Conservation (phyloP, 1,140 invertebrate genomes). For the Hylaeus volcanicus region DNA sequence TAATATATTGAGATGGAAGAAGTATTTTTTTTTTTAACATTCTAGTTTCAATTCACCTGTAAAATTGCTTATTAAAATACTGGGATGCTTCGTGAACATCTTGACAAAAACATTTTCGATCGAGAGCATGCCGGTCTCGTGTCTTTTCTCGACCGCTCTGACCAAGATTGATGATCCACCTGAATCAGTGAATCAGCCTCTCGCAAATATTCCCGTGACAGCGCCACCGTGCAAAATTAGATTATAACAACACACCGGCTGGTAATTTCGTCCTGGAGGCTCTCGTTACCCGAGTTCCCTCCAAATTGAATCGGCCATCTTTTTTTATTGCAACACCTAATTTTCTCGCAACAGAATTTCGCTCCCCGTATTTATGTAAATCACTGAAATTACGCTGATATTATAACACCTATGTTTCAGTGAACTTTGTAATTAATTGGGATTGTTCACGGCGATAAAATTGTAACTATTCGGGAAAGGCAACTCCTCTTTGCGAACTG, state of each 20-base stretch:
- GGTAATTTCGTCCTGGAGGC: constrained; percentile 32
- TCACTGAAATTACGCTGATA: background rate
- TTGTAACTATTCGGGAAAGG: no score
- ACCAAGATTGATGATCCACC: constrained; percentile 60
- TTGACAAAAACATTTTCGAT: constrained; percentile 28
- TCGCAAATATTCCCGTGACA: constrained; percentile 33
- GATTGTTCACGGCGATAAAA: no score
- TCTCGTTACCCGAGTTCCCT: constrained; percentile 44
- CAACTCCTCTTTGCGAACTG: no score
- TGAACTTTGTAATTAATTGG: no score
- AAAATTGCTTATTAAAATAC: constrained; percentile 18
- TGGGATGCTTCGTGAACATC: constrained; percentile 7
- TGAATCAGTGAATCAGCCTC: constrained; percentile 54
- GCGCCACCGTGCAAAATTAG: constrained; percentile 54
- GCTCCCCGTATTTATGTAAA: background rate
- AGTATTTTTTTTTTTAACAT: background rate
- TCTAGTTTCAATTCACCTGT: background rate
- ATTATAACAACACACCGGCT: constrained; percentile 58
- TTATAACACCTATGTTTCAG: no score
- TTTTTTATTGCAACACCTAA: constrained; percentile 34
- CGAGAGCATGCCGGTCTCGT: constrained; percentile 3
- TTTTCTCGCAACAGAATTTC: background rate
- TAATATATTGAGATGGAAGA: no score
- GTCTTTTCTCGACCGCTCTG: constrained; percentile 37
- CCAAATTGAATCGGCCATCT: constrained; percentile 53